Conservation (phyloP, 2,113 vertebrate species). For the Misgurnus mizolepis region DNA sequence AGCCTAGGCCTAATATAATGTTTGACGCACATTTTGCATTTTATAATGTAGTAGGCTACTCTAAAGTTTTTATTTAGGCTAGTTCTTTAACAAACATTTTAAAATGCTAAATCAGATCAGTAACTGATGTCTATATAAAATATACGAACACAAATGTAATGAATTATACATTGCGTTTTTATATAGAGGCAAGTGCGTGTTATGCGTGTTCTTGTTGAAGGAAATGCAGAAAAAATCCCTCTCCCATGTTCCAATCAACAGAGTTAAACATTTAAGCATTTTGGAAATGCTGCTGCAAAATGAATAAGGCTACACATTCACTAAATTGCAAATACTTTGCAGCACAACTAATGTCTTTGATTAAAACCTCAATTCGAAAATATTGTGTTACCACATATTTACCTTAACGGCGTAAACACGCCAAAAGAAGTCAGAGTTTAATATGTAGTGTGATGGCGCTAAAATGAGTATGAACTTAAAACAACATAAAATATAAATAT, state of each 20-base stretch:
- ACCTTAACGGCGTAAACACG: constrained; percentile 8
- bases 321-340: constrained; percentile 8
- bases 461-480: constrained; percentile 8
- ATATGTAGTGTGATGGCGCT: constrained; percentile 14
- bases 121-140: too few species aligned
- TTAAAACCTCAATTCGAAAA: constrained; percentile 52
- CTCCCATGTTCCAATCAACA: neutral
- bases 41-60: too few species aligned
- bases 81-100: too few species aligned
- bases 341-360: constrained; percentile 42
- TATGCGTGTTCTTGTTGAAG: neutral
- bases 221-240: neutral
- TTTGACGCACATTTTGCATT: too few species aligned
- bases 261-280: neutral
- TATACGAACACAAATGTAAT: too few species aligned
- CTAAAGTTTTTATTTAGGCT: too few species aligned
- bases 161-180: too few species aligned
- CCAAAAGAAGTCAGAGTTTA: constrained; percentile 40
- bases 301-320: constrained; percentile 3
- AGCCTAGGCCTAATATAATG: too few species aligned
- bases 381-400: constrained; percentile 37
- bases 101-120: too few species aligned
- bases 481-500: neutral
- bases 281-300: neutral
- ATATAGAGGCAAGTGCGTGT: neutral